phyloP scores from a whole-genome alignment of 2,888 invertebrate species.

The Eulithis testata region DNA sequence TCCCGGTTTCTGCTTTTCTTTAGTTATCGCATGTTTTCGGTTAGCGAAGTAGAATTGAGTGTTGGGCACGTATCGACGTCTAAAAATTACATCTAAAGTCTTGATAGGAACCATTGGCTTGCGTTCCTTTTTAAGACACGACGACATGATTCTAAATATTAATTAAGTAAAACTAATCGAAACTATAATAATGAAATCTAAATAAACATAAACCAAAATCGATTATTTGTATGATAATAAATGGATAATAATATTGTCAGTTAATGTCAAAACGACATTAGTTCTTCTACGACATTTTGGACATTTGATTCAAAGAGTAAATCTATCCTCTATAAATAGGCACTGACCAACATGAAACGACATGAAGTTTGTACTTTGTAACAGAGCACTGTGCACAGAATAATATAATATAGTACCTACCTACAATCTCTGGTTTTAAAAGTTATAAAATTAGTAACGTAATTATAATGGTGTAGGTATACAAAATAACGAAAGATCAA shows the following conservation, averaged over 20 bases:
- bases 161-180: slow-evolving; percentile 27
- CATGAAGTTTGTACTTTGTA: too few relatives aligned
- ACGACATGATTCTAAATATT: slow-evolving; percentile 44
- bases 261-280: slow-evolving; percentile 17
- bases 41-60: slow-evolving; percentile 79
- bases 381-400: too few relatives aligned
- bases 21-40: slow-evolving; percentile 62
- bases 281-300: slow-evolving; percentile 6
- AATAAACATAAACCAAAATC: slow-evolving; percentile 15
- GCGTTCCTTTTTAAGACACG: slow-evolving; percentile 65
- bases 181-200: slow-evolving; percentile 21
- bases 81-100: slow-evolving; percentile 75
- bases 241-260: slow-evolving; percentile 12
- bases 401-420: too few relatives aligned
- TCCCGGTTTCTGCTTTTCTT: slow-evolving; percentile 51
- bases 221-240: not conserved
- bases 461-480: too few relatives aligned
- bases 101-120: slow-evolving; percentile 76
- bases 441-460: too few relatives aligned
- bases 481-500: not conserved
- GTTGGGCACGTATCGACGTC: slow-evolving; percentile 75
- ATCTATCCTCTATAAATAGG: too few relatives aligned
- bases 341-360: too few relatives aligned
- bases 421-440: too few relatives aligned
- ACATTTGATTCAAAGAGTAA: not conserved